Base-by-base conservation (phyloP, 2,797 vertebrate species). In the Tolypeutes matacus region DNA sequence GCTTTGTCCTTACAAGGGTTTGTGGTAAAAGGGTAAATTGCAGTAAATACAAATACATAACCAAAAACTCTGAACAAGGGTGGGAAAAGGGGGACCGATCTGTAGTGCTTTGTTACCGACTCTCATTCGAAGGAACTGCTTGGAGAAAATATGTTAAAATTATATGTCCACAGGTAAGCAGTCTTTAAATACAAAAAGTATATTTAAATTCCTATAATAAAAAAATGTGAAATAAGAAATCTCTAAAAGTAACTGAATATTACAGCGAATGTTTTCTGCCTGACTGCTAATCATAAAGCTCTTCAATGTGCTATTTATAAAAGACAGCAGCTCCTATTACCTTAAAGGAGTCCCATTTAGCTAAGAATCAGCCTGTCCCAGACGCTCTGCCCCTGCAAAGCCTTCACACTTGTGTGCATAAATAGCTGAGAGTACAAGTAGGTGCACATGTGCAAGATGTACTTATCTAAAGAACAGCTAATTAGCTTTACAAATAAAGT, bases 151-250 rank as follows among this genome's bases (percentile, higher is more conserved):
- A 88, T 4, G 9, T 87, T 88, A 72, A 85, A 93, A 96, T 91
- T 27, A 95, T 53, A 46, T 80, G 91, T 82, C 65, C 84, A 93
- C 53, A 46, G 86, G 58, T 83, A 95, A 36, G 58, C 87, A 94
- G 82, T 92, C 73, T 96, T 97, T 92, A 97, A 96, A 97, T 92
- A 93, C 95, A 36, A 31, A 96, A 95, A 93, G 89, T 96, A 95
- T 94, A 97, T 84, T 93, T 77, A 94, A 92, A 96, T 72, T 92
- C n/a, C 39, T 64, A 83, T 29, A 39, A 93, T 65, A 89, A 94
- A 96, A 93, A 92, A 69, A 69, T 21, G 31, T 76, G 4, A 64
- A 94, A 60, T 84, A 97, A 96, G 86, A 94, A 91, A 95, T 60
- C 70, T 95, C 86, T 86, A 20, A 89, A 96, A 83, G 64, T 92